phyloP scores from a whole-genome alignment of 1,140 invertebrate genomes.

The Papilio xuthus region DNA sequence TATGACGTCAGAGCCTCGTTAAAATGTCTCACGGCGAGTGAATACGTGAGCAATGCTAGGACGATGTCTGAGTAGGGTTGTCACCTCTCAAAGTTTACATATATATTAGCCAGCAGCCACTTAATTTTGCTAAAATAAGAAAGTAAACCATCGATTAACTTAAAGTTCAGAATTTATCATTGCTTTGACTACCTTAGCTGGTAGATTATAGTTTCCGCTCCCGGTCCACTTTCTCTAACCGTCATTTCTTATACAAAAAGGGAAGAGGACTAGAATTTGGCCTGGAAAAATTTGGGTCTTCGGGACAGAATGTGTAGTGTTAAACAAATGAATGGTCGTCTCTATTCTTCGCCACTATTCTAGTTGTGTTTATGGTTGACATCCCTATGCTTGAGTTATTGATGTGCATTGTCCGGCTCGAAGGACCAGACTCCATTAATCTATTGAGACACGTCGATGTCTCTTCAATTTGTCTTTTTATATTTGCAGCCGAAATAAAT shows the following conservation, averaged over 20 bases:
- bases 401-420: conserved; percentile 2
- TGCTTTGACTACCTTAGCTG: too few relatives aligned
- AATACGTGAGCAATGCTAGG: background rate
- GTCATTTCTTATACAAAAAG: too few relatives aligned
- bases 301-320: too few relatives aligned
- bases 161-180: too few relatives aligned
- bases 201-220: too few relatives aligned
- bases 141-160: too few relatives aligned
- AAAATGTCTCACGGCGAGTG: background rate
- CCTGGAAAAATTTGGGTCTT: too few relatives aligned
- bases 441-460: background rate
- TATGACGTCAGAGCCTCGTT: conserved; percentile 10
- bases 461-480: conserved; percentile 19
- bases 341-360: too few relatives aligned
- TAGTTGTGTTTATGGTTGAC: background rate
- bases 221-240: too few relatives aligned
- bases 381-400: background rate
- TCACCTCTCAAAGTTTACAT: background rate
- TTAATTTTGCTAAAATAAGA: too few relatives aligned
- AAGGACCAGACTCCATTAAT: conserved; percentile 22
- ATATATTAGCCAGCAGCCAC: too few relatives aligned
- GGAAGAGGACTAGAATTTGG: background rate
- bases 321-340: too few relatives aligned
- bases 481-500: background rate
- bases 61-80: background rate